Conservation (phyloP, 1,140 invertebrate genomes). For the Trachymyrmex cornetzi region DNA sequence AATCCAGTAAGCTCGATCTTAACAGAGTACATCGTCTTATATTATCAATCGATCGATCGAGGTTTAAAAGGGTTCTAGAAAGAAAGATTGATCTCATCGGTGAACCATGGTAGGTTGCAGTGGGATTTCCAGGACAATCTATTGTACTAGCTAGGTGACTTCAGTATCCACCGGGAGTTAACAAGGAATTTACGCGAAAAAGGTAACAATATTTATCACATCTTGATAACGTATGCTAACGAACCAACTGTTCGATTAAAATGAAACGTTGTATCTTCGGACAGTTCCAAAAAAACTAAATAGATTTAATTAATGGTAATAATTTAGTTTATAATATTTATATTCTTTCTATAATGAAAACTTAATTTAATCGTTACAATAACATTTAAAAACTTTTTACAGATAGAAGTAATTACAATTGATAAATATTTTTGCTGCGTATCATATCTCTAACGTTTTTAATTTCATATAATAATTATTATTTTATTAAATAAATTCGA, state of each 20-base stretch:
- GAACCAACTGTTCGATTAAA: conserved; percentile 15
- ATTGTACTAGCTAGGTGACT: conserved; percentile 38
- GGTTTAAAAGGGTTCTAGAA: conserved; percentile 45
- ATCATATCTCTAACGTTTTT: neutral
- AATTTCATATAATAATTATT: neutral
- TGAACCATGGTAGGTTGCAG: conserved; percentile 28
- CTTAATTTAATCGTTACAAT: neutral
- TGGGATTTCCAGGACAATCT: conserved; percentile 54
- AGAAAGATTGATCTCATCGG: conserved; percentile 51
- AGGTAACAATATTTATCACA: conserved; percentile 70
- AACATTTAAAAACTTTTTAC: neutral
- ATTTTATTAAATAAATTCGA: neutral
- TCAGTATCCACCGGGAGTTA: conserved; percentile 24
- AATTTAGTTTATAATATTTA: conserved; percentile 2
- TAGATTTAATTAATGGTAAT: conserved; percentile 6
- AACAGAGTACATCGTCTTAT: conserved; percentile 10
- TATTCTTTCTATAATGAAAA: neutral
- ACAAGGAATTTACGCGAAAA: conserved; percentile 60
- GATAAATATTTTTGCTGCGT: neutral
- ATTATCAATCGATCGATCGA: conserved; percentile 51
- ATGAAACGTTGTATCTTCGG: neutral
- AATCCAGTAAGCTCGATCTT: conserved; percentile 15
- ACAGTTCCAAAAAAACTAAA: neutral
- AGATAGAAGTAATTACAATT: neutral
- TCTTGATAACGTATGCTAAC: conserved; percentile 38